phyloP scores from a whole-genome alignment of 2,797 vertebrate genomes.

The Acipenser oxyrinchus region DNA sequence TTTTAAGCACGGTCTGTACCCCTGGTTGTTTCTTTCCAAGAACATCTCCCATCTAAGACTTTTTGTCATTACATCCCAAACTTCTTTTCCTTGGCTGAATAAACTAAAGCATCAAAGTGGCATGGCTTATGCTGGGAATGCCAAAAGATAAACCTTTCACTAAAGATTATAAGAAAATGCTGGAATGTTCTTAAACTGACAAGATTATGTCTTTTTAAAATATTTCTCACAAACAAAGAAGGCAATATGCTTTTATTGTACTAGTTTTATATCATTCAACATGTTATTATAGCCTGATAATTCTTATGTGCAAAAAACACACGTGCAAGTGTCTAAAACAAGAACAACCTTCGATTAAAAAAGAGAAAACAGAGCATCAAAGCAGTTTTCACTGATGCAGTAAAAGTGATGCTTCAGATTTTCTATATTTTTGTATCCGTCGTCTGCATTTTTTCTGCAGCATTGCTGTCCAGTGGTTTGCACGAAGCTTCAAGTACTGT shows the following conservation, averaged over 20 bases:
- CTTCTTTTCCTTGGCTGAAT: conserved; percentile 44
- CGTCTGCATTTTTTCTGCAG: conserved; percentile 56
- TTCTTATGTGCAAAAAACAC: conserved; percentile 22
- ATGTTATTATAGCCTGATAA: conserved; percentile 30
- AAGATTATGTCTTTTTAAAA: conserved; percentile 58
- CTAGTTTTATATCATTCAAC: conserved; percentile 60
- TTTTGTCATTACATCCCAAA: conserved; percentile 39
- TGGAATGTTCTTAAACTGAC: conserved; percentile 63
- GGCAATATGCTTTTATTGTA: conserved; percentile 54
- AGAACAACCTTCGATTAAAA: conserved; percentile 21
- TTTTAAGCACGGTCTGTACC: conserved; percentile 57
- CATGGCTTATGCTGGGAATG: conserved; percentile 67
- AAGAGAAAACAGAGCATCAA: conserved; percentile 11
- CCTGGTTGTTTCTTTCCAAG: conserved; percentile 40
- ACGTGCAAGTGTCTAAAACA: conserved; percentile 14
- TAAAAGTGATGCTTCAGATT: conserved; percentile 44
- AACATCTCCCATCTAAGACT: conserved; percentile 19
- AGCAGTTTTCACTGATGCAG: conserved; percentile 35
- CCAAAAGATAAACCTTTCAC: conserved; percentile 60
- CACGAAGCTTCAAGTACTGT: conserved; percentile 56
- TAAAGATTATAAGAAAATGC: conserved; percentile 55
- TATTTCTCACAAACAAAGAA: conserved; percentile 49
- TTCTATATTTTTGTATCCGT: conserved; percentile 69
- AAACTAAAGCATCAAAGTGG: conserved; percentile 53
- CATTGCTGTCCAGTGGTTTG: conserved; percentile 61